These are phyloP conservation scores for Oedothorax gibbosus DNA, from an alignment of 1,140 invertebrate genomes.

Conservation along the genomic window DNA sequence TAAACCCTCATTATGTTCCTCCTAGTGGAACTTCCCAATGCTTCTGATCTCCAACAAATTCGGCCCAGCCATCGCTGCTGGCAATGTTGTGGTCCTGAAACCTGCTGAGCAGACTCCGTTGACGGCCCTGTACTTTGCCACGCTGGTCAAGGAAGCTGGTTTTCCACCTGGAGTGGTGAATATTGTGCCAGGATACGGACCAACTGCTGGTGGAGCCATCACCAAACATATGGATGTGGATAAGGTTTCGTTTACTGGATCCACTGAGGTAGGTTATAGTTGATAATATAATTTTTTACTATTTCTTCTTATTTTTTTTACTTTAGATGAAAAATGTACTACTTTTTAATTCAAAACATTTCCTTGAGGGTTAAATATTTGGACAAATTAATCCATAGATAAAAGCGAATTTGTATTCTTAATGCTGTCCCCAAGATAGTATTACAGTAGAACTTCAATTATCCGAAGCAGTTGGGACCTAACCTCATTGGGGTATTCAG, in stretches of 20 bases:
- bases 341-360: not conserved
- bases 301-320: no score
- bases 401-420: no score
- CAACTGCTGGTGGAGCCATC: conserved; percentile 68
- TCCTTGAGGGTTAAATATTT: no score
- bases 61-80: conserved; percentile 72
- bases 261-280: conserved; percentile 68
- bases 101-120: conserved; percentile 73
- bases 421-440: no score
- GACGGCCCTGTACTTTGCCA: conserved; percentile 71
- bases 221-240: conserved; percentile 67
- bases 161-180: conserved; percentile 69
- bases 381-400: no score
- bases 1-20: conserved; percentile 42
- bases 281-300: no score
- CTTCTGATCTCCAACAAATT: conserved; percentile 74
- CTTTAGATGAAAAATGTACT: no score
- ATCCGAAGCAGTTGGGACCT: no score
- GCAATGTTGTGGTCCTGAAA: conserved; percentile 72
- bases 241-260: conserved; percentile 72
- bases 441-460: no score
- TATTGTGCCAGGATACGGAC: conserved; percentile 69
- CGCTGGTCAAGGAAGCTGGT: conserved; percentile 67
- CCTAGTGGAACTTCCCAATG: conserved; percentile 74
- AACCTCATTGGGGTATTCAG: no score